Conservation (phyloP, 2,888 invertebrate genomes). For the Leptopterna dolabrata region DNA sequence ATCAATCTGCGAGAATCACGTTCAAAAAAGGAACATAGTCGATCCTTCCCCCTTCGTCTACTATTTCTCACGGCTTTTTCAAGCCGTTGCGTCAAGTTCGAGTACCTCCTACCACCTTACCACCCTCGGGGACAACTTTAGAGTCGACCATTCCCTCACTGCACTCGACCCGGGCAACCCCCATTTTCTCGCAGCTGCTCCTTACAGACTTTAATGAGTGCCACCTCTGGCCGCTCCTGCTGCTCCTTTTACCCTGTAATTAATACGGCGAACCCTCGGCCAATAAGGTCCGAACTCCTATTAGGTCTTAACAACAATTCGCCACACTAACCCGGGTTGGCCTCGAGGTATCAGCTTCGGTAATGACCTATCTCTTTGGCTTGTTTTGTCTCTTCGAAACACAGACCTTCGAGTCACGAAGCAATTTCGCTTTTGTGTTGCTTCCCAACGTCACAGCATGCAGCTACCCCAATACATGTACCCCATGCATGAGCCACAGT, state of each 20-base stretch:
- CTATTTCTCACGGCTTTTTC: conserved; percentile 34
- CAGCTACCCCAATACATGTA: too few relatives aligned
- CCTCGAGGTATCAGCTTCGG: neutral
- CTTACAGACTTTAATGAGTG: conserved; percentile 4
- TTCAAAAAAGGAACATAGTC: conserved; percentile 31
- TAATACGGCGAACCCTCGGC: conserved; percentile 32
- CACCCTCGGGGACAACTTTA: too few relatives aligned
- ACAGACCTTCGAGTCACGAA: too few relatives aligned
- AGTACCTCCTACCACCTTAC: neutral
- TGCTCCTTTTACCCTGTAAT: conserved; percentile 12
- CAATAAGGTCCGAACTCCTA: conserved; percentile 37
- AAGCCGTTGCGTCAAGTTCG: neutral
- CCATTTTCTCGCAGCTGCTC: neutral
- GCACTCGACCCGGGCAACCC: neutral
- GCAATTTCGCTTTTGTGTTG: too few relatives aligned
- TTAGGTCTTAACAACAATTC: conserved; percentile 22
- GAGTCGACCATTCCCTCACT: neutral
- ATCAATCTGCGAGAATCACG: conserved; percentile 45
- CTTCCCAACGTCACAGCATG: too few relatives aligned
- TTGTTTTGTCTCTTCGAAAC: neutral
- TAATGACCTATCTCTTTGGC: neutral
- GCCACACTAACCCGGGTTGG: neutral
- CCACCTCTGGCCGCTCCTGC: conserved; percentile 5
- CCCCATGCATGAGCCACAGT: too few relatives aligned
- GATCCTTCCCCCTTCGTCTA: neutral